Evolutionary conservation across 2,888 invertebrate genomes (phyloP), one percentile per base, ranked within the genome.

Genomic region (Heliconius ethilla): DNA sequence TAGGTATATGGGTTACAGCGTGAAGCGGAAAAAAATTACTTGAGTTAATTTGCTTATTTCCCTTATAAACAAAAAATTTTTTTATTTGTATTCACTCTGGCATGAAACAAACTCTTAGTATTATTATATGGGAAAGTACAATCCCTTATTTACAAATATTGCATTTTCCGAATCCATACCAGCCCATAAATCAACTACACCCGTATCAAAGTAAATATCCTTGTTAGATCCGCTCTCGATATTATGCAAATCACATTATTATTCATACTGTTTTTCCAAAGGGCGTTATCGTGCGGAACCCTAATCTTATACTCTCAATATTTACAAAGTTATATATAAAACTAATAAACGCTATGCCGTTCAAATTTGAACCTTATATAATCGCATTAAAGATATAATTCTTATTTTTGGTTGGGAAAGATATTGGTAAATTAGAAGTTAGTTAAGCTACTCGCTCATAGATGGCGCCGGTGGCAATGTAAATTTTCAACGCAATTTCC

Each of bases 201-300:
- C 83, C 82, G 83, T 91, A 92, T 91, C 89, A 91, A 92, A 91
- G 91, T 89, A 92, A 92, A 92, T 89, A 92, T 88, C 86, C 88
- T 89, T 86, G 88, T 89, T 89, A 89, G 89, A 90, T 86, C 87
- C 87, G 86, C 89, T 89, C 84, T 85, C 87, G 88, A 92, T 92
- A 92, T 93, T 93, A 94, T 94, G 94, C 91, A 91, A 92, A 93
- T 93, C 87, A 87, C 85, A 92, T 93, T 94, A 94, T 93, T 93
- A 94, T 93, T 93, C 94, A 94, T 93, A 91, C 90, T 92, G 93
- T 93, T 93, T 94, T 93, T 92, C 89, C 88, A 90, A 87, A 93
- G 93, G 92, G 94, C 89, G 87, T 86, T 84, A 82, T 75, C 87
- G 86, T 89, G 86, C 86, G 86, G 86, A 87, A 85, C 90, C 91